phyloP scores from a whole-genome alignment of 2,797 vertebrate genomes.

The Chaetodon trifasciatus region DNA sequence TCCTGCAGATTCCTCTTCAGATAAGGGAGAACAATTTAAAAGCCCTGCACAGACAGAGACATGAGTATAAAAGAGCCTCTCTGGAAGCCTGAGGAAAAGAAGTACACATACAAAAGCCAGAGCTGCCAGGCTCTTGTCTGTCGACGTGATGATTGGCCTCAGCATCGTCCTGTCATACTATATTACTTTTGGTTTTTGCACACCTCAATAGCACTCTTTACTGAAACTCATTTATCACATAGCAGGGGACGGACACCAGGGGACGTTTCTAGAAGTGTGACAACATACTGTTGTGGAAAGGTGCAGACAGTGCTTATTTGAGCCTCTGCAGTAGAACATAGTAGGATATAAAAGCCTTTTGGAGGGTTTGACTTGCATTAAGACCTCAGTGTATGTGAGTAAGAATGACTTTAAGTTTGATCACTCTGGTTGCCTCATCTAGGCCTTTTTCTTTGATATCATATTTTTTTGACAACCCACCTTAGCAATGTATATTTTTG shows the following conservation, averaged over 20 bases:
- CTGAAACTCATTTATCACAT: conserved; percentile 73
- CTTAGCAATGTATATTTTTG: conserved; percentile 7
- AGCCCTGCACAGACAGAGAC: conserved; percentile 64
- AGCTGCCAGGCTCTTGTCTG: conserved; percentile 49
- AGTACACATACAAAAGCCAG: conserved; percentile 46
- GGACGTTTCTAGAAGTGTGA: conserved; percentile 63
- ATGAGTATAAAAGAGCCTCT: conserved; percentile 53
- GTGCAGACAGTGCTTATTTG: conserved; percentile 37
- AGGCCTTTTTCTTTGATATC: conserved; percentile 4
- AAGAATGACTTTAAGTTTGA: conserved; percentile 12
- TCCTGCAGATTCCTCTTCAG: conserved; percentile 83
- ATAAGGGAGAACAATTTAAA: conserved; percentile 80
- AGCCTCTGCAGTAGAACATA: conserved; percentile 30
- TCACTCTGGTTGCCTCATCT: not conserved
- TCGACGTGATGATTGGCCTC: conserved; percentile 62
- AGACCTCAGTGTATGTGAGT: conserved; percentile 1
- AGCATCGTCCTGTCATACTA: conserved; percentile 63
- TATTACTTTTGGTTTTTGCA: conserved; percentile 76
- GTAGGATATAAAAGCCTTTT: not conserved
- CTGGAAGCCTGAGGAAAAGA: conserved; percentile 49
- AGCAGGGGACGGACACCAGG: conserved; percentile 66
- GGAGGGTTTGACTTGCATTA: not conserved
- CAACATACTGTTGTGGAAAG: conserved; percentile 55
- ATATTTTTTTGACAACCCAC: conserved; percentile 1
- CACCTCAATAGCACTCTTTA: conserved; percentile 61